A percentile compares a stretch with the other conserved stretches of the same genome.
Evolutionary conservation across 92 coral and sea anemone genomes (phyloP).

Genomic region (Hydrozoanthus gracilis): DNA sequence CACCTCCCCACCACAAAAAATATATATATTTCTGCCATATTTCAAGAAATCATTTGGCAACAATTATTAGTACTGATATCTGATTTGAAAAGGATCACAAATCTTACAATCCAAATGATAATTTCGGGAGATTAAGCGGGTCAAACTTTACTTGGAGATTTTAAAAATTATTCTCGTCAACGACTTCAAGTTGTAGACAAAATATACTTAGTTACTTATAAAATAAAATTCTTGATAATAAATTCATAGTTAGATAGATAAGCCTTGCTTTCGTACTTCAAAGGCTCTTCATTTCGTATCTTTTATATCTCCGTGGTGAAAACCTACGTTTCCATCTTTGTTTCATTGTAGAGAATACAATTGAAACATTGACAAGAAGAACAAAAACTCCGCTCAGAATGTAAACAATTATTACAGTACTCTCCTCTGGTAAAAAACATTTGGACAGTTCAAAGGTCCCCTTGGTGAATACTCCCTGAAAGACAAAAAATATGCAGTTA

Average conservation of each 20-base stretch:
- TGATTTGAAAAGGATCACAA: no score
- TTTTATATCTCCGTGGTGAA: not conserved
- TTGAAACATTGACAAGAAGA: conserved; percentile 36
- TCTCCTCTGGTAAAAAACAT: conserved; percentile 94
- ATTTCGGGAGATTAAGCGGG: no score
- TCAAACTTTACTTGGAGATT: no score
- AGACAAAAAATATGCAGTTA: not conserved
- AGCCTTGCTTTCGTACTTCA: not conserved
- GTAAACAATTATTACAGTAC: conserved; percentile 79
- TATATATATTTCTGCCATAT: no score
- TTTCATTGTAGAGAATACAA: not conserved
- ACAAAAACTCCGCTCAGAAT: conserved; percentile 60
- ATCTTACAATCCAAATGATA: no score
- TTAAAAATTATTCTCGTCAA: no score
- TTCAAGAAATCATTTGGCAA: no score
- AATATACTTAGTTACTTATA: not conserved
- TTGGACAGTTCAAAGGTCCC: conserved; percentile 74
- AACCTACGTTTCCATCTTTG: conserved; percentile 5
- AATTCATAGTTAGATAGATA: not conserved
- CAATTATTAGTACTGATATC: no score
- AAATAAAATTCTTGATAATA: not conserved
- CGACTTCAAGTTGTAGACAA: no score
- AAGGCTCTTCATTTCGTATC: conserved; percentile 36
- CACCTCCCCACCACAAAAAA: no score
- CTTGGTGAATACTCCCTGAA: conserved; percentile 80